Evolutionary conservation across 2,888 invertebrate species (phyloP), one percentile per base, ranked within the genome.

Genomic region (Eudemis profundana): DNA sequence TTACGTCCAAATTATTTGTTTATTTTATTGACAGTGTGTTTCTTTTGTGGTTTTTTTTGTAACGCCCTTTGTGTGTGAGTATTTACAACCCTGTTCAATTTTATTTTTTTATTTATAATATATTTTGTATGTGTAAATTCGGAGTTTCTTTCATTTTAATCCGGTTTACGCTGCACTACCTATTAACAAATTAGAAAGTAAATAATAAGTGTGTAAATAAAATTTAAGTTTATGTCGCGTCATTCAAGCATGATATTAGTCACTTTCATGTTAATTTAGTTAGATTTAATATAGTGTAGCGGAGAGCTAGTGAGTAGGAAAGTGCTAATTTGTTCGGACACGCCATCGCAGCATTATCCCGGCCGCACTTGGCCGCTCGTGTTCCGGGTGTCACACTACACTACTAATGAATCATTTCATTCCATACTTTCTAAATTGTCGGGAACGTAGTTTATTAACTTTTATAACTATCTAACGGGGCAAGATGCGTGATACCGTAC

Each of bases 271-370:
- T 76, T 74, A 72, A 77, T 79, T 59, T 38, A 14, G 51, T 65
- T 57, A 59, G 59, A 21, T 53, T 65, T 60, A 53, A 53, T 46
- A 44, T 19, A 12, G 42, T 36, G 44, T 56, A 65, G 46, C 50
- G 49, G 14, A 19, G 44, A 36, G 38, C 17, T 36, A 38, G 57
- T 44, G 40, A 56, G 19, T 82, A 78, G 75, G 74, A 76, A 75
- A 74, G 81, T 78, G 81, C 82, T 87, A 84, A 86, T 85, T 82
- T 68, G 78, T 71, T 59, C 64, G 68, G 71, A 76, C 90, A 90
- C 89, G 90, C 90, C 81, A 90, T 79, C 69, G 66, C 40, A 57
- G 70, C 78, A 80, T 87, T 85, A 85, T 65, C 74, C 71, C 66
- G 60, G 66, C 72, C 76, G 76, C 79, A 79, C 71, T 78, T 75